Percentiles rank a stretch among this genome's conserved stretches.
Conservation (phyloP, 2,113 vertebrate genomes). For the Casuarius casuarius region DNA sequence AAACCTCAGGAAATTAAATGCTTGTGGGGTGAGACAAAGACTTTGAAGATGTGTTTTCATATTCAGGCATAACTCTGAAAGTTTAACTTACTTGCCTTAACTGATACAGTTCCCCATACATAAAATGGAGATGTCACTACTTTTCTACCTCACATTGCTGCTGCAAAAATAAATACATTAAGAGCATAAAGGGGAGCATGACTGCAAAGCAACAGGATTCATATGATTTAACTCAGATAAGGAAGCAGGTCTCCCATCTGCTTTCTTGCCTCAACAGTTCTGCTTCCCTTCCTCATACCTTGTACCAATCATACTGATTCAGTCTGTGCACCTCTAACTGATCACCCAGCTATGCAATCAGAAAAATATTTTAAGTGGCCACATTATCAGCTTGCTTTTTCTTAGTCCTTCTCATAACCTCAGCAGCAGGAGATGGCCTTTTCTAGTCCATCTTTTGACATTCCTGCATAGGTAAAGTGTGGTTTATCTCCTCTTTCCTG, state of each 20-base stretch:
- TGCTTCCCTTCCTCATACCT: not conserved
- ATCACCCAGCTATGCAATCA: not conserved
- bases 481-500: not conserved
- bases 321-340: not conserved
- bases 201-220: not conserved
- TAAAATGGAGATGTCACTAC: not conserved
- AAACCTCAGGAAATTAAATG: not conserved
- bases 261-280: not conserved
- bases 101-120: not conserved
- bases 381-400: not conserved
- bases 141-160: not conserved
- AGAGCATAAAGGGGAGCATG: not conserved
- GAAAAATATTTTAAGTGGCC: not conserved
- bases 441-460: not conserved
- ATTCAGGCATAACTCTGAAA: not conserved
- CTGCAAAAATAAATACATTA: not conserved
- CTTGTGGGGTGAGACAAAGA: not conserved
- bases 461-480: not conserved
- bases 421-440: not conserved
- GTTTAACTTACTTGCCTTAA: not conserved
- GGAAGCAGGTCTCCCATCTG: not conserved
- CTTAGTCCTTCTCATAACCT: not conserved
- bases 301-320: not conserved
- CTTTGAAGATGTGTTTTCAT: not conserved
- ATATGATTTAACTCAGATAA: not conserved